Conservation (phyloP, 2,888 invertebrate species). For the Luffia ferchaultella region DNA sequence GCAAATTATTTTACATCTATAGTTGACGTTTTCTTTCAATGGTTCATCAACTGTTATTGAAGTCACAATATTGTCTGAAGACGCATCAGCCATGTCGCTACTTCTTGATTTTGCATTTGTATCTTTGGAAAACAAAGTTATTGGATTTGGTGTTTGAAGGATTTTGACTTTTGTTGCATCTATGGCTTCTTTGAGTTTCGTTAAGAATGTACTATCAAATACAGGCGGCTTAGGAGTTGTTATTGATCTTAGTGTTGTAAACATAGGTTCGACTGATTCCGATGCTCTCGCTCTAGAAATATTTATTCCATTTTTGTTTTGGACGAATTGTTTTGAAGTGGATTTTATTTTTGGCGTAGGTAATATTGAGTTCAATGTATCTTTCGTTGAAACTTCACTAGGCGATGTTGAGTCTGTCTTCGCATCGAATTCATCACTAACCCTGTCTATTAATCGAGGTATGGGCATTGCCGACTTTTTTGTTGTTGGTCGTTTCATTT, state of each 20-base stretch:
- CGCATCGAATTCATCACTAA: not conserved
- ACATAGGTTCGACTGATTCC: no score
- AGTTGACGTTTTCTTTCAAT: slow-evolving; percentile 39
- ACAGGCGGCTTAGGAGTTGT: not conserved
- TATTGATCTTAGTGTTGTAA: no score
- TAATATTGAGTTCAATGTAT: not conserved
- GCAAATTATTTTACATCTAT: slow-evolving; percentile 46
- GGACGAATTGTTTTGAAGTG: no score
- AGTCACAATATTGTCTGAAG: slow-evolving; percentile 24
- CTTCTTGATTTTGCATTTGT: not conserved
- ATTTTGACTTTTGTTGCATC: not conserved
- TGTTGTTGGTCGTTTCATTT: slow-evolving; percentile 19
- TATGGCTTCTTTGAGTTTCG: not conserved
- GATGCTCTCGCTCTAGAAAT: no score
- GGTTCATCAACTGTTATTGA: slow-evolving; percentile 13
- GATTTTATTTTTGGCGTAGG: not conserved
- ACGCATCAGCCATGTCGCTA: slow-evolving; percentile 25
- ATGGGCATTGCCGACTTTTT: slow-evolving; percentile 26
- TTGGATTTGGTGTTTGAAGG: not conserved
- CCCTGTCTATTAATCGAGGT: slow-evolving; percentile 17
- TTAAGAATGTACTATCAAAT: not conserved
- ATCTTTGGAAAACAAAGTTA: not conserved
- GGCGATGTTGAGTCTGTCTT: not conserved
- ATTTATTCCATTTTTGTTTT: no score
- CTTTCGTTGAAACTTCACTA: not conserved